Conservation (phyloP, 1,140 invertebrate genomes). For the Drosophila albomicans region DNA sequence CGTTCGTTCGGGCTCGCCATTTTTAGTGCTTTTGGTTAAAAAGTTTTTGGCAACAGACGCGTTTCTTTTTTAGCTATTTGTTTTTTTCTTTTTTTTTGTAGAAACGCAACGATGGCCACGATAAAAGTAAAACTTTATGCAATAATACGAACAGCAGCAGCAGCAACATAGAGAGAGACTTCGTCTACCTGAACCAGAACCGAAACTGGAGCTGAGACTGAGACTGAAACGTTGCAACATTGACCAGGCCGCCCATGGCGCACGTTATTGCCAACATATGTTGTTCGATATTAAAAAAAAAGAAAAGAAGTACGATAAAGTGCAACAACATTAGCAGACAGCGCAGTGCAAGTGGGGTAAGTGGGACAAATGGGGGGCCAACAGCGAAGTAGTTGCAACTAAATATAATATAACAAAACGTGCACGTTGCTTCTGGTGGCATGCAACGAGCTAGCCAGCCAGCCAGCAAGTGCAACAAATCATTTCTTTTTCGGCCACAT, state of each 20-base stretch:
- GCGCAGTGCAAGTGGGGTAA: neutral
- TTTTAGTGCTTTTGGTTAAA: conserved; percentile 61
- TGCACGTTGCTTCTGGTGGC: conserved; percentile 18
- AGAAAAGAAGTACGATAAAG: conserved; percentile 37
- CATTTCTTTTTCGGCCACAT: conserved; percentile 32
- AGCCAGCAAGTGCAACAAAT: conserved; percentile 41
- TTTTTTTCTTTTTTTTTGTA: neutral
- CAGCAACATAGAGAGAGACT: neutral
- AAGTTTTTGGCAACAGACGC: conserved; percentile 60
- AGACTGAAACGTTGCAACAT: neutral
- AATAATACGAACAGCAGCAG: conserved; percentile 52
- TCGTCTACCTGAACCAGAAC: conserved; percentile 1
- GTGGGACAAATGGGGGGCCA: neutral
- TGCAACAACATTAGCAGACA: conserved; percentile 37
- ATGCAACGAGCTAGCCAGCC: conserved; percentile 19
- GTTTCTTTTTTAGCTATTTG: conserved; percentile 5
- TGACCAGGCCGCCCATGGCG: conserved; percentile 35
- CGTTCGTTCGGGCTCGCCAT: conserved; percentile 25
- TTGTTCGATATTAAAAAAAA: conserved; percentile 69
- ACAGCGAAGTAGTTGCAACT: conserved; percentile 21
- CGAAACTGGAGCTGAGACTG: neutral
- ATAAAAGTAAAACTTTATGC: conserved; percentile 79
- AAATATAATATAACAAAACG: conserved; percentile 34
- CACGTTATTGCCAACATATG: conserved; percentile 77
- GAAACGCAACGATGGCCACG: conserved; percentile 46